Conservation (phyloP, 1,140 invertebrate genomes). For the Himalopsyche phryganea region DNA sequence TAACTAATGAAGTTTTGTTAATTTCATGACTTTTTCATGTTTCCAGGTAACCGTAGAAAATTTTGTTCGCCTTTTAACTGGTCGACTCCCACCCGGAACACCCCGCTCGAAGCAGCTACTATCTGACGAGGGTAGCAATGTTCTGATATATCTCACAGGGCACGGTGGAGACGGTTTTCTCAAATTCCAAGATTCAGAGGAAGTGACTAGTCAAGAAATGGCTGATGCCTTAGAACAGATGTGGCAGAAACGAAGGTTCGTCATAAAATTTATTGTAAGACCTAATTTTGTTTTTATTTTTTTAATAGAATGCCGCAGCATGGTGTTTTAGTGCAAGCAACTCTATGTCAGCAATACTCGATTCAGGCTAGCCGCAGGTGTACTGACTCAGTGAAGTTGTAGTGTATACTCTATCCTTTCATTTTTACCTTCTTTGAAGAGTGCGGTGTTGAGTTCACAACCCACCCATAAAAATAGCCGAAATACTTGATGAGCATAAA, state of each 20-base stretch:
- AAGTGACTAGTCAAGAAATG: conserved; percentile 97
- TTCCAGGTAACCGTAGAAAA: conserved; percentile 92
- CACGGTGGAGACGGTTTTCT: conserved; percentile 99
- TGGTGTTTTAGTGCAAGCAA: no score
- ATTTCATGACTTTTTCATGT: no score
- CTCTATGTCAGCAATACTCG: no score
- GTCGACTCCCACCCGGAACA: conserved; percentile 83
- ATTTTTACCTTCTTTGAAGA: no score
- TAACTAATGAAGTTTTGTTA: no score
- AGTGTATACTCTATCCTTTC: no score
- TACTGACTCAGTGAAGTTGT: no score
- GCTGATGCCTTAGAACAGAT: conserved; percentile 99
- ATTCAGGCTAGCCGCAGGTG: no score
- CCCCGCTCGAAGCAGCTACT: conserved; percentile 93
- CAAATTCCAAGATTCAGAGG: conserved; percentile 99
- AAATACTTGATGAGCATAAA: no score
- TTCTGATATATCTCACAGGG: conserved; percentile 94
- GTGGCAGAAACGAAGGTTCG: conserved; percentile 93
- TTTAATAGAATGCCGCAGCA: no score
- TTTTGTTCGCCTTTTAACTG: conserved; percentile 94
- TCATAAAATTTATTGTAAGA: not conserved
- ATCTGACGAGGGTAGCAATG: conserved; percentile 96
- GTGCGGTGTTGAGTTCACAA: no score
- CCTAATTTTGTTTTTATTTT: conserved; percentile 4
- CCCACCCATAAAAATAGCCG: no score